Evolutionary conservation across 2,113 vertebrate species (phyloP), one percentile per base, ranked within the genome.

Genomic region (Muntiacus muntjak): DNA sequence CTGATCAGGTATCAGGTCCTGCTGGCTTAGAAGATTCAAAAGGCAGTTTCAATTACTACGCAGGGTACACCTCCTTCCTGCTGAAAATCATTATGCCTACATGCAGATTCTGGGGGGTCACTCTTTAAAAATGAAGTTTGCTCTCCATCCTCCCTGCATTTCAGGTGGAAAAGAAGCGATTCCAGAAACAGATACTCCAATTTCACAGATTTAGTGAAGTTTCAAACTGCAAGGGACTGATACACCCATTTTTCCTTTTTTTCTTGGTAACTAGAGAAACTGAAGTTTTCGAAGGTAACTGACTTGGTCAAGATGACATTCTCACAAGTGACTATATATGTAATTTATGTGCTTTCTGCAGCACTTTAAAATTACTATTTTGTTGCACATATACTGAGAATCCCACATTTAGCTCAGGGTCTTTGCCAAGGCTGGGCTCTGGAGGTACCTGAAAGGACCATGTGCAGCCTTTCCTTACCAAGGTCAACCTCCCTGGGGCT

Each of bases 1-100:
- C 58, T 0, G 57, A 92, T 91, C 95, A 92, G 84, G 60, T 92
- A 91, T 95, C 95, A 97, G 86, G 64, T 87, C 87, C 91, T 94
- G 78, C 91, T 96, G 93, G 93, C 78, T 96, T 74, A 82, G 95
- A 95, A 93, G 91, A 95, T 94, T 89, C 96, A 96, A 95, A 96
- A 90, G 62, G 79, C 91, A 90, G 64, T 87, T 78, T 85, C 85
- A 79, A 30, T 96, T 71, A 95, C 94, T 58, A 64, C 0, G 4
- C 78, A 57, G 23, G 26, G 52, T 54, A 57, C 19, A 94, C 92
- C 54, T 57, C 47, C 86, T 87, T 95, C 89, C 64, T 12, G 9
- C 95, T 81, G 74, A n/a, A 92, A 95, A 97, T 47, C 87, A 97
- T 54, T 74, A 71, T 84, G 90, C 67, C 19, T 28, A 28, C 26